phyloP scores from a whole-genome alignment of 92 coral and sea anemone species.

The Phenganax stokvisi region DNA sequence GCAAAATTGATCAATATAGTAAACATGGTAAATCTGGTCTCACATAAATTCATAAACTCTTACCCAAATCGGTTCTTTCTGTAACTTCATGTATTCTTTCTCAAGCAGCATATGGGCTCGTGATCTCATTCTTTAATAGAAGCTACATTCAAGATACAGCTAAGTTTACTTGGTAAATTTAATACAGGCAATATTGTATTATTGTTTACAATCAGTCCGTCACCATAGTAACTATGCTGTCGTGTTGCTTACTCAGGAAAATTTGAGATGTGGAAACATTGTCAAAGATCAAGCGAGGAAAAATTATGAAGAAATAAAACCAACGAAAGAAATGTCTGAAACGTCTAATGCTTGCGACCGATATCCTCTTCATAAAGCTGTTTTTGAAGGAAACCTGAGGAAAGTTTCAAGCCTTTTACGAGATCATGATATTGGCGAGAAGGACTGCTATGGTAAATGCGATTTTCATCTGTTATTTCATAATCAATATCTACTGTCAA shows the following conservation, averaged over 20 bases:
- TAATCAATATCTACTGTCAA: too few species aligned
- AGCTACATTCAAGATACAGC: neutral
- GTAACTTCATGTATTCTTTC: constrained; percentile 74
- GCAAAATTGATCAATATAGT: neutral
- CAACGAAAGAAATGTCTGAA: constrained; percentile 45
- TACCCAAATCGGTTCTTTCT: constrained; percentile 84
- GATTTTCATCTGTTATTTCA: neutral
- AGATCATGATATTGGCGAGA: constrained; percentile 67
- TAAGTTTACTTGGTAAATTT: neutral
- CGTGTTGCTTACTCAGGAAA: neutral
- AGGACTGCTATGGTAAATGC: constrained; percentile 80
- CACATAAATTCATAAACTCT: constrained; percentile 2
- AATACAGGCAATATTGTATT: too few species aligned
- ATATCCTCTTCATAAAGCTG: constrained; percentile 88
- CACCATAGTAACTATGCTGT: constrained; percentile 13
- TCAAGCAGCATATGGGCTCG: constrained; percentile 88
- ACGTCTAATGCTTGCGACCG: constrained; percentile 49
- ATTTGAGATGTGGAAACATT: neutral
- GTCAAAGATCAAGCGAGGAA: neutral
- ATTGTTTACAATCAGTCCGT: neutral
- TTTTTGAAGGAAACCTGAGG: constrained; percentile 90
- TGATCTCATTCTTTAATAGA: constrained; percentile 59
- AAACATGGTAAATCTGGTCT: neutral
- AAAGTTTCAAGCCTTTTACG: constrained; percentile 76
- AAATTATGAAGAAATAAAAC: neutral